phyloP scores from a whole-genome alignment of 2,113 vertebrate genomes.

The Megaceryle maxima region DNA sequence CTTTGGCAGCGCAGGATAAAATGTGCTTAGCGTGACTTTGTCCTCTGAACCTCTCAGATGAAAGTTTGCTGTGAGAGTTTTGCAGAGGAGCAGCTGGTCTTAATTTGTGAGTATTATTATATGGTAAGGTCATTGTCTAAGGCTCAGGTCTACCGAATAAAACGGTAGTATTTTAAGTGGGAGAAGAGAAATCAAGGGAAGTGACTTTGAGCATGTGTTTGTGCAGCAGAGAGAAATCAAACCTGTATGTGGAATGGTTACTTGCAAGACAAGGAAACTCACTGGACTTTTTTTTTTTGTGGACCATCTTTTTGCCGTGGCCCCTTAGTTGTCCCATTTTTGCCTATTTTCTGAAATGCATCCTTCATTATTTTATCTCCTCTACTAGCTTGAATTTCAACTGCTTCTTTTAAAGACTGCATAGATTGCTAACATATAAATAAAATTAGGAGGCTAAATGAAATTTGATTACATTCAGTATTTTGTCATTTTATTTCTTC shows the following conservation, averaged over 20 bases:
- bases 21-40: constrained; percentile 43
- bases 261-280: neutral
- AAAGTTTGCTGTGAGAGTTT: constrained; percentile 42
- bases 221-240: neutral
- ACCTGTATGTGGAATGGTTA: neutral
- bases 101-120: neutral
- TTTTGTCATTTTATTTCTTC: neutral
- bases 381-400: neutral
- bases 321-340: neutral
- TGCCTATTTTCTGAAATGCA: neutral
- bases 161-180: neutral
- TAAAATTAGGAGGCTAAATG: neutral
- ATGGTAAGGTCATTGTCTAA: neutral
- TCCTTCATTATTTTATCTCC: neutral
- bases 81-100: neutral
- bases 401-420: neutral
- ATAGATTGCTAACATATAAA: neutral
- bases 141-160: neutral
- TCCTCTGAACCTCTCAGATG: constrained; percentile 46
- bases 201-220: neutral
- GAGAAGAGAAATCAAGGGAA: neutral
- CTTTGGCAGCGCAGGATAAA: constrained; percentile 57
- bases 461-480: neutral
- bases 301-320: neutral
- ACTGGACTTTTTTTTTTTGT: neutral